phyloP scores from a whole-genome alignment of 2,113 vertebrate genomes.

The Illadopsis cleaveri region DNA sequence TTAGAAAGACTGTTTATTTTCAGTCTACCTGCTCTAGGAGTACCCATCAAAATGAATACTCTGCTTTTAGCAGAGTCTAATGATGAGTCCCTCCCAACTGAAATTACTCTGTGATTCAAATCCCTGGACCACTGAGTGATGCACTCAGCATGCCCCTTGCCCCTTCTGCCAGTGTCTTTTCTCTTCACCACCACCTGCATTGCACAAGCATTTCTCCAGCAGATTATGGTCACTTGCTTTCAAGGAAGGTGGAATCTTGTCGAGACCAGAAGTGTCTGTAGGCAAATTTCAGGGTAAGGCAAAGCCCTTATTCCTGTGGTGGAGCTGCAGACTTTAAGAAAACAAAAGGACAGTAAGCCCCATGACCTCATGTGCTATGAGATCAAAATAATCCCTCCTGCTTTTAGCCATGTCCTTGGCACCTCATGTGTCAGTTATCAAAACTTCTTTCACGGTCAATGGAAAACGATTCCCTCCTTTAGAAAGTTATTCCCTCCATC shows the following conservation, averaged over 20 bases:
- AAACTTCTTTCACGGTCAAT: not conserved
- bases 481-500: not conserved
- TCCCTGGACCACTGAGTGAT: not conserved
- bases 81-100: not conserved
- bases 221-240: not conserved
- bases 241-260: not conserved
- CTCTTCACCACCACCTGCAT: not conserved
- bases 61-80: not conserved
- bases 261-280: not conserved
- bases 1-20: not conserved
- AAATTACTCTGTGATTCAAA: not conserved
- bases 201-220: not conserved
- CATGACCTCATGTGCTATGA: not conserved
- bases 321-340: not conserved
- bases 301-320: not conserved
- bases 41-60: not conserved
- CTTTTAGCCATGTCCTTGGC: not conserved
- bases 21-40: not conserved
- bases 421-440: not conserved
- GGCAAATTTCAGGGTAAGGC: not conserved
- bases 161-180: not conserved
- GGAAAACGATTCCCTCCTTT: not conserved
- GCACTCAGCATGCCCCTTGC: not conserved
- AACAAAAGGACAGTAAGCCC: not conserved
- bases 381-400: not conserved